Percentiles rank a stretch among this genome's conserved stretches.
phyloP scores from a whole-genome alignment of 2,113 vertebrate species.

The Pygoscelis antarcticus region DNA sequence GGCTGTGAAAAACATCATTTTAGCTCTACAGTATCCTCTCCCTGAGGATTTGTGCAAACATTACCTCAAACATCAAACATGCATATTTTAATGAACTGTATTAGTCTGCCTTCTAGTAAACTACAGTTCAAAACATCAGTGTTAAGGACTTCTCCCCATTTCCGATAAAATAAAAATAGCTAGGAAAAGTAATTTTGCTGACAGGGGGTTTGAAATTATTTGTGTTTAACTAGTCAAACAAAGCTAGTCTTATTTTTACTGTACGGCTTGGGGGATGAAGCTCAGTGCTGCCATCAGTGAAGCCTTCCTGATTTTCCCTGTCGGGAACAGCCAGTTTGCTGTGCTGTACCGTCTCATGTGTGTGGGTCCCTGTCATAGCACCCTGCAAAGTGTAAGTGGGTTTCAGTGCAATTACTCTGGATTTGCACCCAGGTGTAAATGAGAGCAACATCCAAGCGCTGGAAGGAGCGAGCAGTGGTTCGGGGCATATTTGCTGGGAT shows the following conservation, averaged over 20 bases:
- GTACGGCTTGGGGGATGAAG: background rate
- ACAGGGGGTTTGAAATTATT: background rate
- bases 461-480: background rate
- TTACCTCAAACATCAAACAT: slow-evolving; percentile 66
- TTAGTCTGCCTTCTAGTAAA: background rate
- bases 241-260: background rate
- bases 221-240: slow-evolving; percentile 5
- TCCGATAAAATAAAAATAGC: slow-evolving; percentile 17
- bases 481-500: background rate
- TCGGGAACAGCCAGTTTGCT: background rate
- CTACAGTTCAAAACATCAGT: slow-evolving; percentile 15
- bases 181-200: background rate
- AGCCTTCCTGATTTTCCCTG: background rate
- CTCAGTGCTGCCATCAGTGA: background rate
- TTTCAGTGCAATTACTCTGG: background rate
- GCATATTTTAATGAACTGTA: slow-evolving; percentile 53
- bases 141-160: slow-evolving; percentile 42
- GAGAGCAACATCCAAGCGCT: background rate
- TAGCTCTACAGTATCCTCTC: slow-evolving; percentile 17
- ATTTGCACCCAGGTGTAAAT: background rate
- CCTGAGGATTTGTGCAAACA: background rate
- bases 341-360: background rate
- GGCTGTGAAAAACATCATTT: background rate
- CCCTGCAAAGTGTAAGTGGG: background rate
- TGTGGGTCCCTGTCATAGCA: background rate